These are phyloP conservation scores for Harpegnathos saltator DNA, from an alignment of 1,140 invertebrate species.

Conservation along the genomic window DNA sequence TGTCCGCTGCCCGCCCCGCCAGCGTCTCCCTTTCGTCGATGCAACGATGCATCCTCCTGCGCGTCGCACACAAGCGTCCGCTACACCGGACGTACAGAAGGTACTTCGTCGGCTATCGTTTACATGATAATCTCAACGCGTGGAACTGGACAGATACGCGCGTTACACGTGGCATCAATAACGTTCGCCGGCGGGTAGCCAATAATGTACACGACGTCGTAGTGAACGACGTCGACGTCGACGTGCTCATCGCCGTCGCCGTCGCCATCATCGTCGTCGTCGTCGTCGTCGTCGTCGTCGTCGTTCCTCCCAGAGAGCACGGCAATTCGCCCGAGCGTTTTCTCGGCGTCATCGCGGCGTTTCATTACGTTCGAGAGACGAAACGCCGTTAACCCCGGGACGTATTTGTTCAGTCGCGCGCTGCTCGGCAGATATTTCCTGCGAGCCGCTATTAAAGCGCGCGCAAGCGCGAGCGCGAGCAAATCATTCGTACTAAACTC, in stretches of 20 bases:
- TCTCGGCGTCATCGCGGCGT: no score
- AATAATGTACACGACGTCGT: constrained; percentile 48
- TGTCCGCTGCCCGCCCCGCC: constrained; percentile 60
- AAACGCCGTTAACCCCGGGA: no score
- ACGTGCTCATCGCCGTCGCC: not conserved
- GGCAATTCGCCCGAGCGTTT: no score
- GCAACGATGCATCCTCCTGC: constrained; percentile 58
- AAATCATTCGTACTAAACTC: no score
- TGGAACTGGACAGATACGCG: constrained; percentile 69
- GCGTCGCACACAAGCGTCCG: constrained; percentile 27
- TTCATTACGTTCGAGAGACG: no score
- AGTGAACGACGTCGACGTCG: constrained; percentile 17
- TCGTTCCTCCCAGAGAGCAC: not conserved
- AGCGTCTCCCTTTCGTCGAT: constrained; percentile 47
- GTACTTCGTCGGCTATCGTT: constrained; percentile 66
- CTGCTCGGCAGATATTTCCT: no score
- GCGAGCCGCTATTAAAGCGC: no score
- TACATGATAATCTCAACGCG: constrained; percentile 68
- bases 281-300: not conserved
- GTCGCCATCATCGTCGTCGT: not conserved
- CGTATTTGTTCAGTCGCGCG: no score
- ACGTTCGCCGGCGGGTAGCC: constrained; percentile 58
- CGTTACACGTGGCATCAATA: constrained; percentile 65
- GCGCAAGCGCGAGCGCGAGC: no score
- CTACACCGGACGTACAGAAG: constrained; percentile 65